phyloP scores from a whole-genome alignment of 2,888 invertebrate species.

The Mesoligia furuncula region DNA sequence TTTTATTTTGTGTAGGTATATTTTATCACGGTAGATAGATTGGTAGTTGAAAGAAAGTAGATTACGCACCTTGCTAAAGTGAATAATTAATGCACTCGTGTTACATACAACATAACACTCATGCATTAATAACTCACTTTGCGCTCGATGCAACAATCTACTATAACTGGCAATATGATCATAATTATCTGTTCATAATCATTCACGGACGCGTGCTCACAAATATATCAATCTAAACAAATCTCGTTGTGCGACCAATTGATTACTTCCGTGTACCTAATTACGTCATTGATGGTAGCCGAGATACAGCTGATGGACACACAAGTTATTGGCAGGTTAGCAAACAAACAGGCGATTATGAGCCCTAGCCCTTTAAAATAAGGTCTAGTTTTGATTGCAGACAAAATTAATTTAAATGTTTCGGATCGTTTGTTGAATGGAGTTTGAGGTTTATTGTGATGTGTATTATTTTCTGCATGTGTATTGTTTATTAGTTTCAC shows the following conservation, averaged over 20 bases:
- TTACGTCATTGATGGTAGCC: neutral
- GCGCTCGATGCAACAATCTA: too few species aligned
- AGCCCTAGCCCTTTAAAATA: neutral
- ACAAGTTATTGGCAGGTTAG: neutral
- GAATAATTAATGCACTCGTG: too few species aligned
- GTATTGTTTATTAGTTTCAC: neutral
- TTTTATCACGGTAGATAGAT: too few species aligned
- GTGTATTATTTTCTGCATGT: neutral
- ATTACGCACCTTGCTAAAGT: too few species aligned
- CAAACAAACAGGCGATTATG: neutral
- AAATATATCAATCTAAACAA: neutral
- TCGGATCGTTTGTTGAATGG: neutral
- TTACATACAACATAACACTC: too few species aligned
- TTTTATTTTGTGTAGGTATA: too few species aligned
- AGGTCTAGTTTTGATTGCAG: neutral
- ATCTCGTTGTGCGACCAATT: conserved; percentile 1
- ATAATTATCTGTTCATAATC: neutral
- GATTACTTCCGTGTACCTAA: conserved; percentile 21
- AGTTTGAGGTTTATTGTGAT: neutral
- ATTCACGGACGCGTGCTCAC: neutral
- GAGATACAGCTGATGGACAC: conserved; percentile 5
- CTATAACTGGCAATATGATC: neutral
- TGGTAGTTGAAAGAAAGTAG: too few species aligned
- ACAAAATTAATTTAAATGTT: neutral
- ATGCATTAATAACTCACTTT: too few species aligned